Evolutionary conservation across 2,888 invertebrate genomes (phyloP), one percentile per base, ranked within the genome.

Genomic region (Macaria notata): DNA sequence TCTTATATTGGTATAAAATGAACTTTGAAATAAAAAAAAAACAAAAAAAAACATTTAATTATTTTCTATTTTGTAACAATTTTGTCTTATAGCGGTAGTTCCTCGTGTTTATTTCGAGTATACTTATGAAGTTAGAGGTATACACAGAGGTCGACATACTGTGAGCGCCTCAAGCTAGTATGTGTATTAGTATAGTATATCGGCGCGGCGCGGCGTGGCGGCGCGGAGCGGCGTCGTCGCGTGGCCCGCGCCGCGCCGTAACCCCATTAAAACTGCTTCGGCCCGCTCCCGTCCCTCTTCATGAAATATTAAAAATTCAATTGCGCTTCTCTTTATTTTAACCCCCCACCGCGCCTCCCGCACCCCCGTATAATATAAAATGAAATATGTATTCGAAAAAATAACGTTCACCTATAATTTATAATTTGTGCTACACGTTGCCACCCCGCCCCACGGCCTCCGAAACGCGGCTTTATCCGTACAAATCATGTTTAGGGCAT

Each of bases 231-330:
- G 19, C 19, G 19, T 19, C 19, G 19, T 19, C 19, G 19, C 19
- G 54, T 52, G 44, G 66, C 69, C 62, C 59, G 73, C 72, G 68
- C 65, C 69, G 71, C 75, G 68, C 70, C 74, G 78, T 84, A 86
- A 86, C 88, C 86, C 90, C 86, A 89, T 90, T 89, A 87, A 85
- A 85, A 85, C 81, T 81, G 86, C 85, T 86, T 77, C 81, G 78
- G 78, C 81, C 71, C 77, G 65, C 74, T 66, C 78, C 73, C 84
- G 81, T 81, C 86, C 87, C 91, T 87, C 87, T 90, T 90, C 92
- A 89, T 91, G 88, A 89, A 91, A 92, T 91, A 92, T 92, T 91
- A 90, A 91, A 92, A 90, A 91, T 90, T 90, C 89, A 90, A 90
- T 91, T 89, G 92, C 89, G 88, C 87, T 89, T 87, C 91, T 91